Evolutionary conservation across 2,797 vertebrate species (phyloP).

Genomic region (Taeniopygia guttata): DNA sequence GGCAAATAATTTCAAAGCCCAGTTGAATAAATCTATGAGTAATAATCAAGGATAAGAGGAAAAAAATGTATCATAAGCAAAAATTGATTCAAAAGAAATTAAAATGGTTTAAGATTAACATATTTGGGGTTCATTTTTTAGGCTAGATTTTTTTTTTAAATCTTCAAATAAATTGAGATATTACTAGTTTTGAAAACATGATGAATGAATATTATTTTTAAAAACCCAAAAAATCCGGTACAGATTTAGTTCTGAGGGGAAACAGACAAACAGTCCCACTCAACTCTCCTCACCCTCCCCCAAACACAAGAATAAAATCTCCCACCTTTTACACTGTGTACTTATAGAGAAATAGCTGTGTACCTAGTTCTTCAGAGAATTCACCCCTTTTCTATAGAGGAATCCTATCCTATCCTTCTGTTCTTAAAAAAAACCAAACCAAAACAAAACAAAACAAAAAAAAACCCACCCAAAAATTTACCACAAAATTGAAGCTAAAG

Average conservation of each 20-base stretch:
- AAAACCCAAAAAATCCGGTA: neutral
- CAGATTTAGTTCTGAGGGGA: neutral
- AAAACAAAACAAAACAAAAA: no score
- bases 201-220: neutral
- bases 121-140: neutral
- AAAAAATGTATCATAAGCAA: neutral
- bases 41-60: neutral
- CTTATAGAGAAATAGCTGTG: neutral
- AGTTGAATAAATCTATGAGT: neutral
- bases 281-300: accelerated
- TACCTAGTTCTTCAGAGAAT: neutral
- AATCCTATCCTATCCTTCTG: neutral
- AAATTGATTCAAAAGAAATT: neutral
- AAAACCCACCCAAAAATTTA: no score
- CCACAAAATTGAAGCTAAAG: neutral
- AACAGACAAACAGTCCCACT: accelerated
- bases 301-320: neutral
- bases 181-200: neutral
- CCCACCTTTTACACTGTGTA: neutral
- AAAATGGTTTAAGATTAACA: neutral
- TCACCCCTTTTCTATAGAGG: neutral
- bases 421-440: neutral
- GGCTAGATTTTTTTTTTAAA: neutral
- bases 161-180: neutral
- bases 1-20: neutral